These are phyloP conservation scores for Dendrocincla fuliginosa DNA, from an alignment of 2,797 vertebrate species.

Conservation along the genomic window DNA sequence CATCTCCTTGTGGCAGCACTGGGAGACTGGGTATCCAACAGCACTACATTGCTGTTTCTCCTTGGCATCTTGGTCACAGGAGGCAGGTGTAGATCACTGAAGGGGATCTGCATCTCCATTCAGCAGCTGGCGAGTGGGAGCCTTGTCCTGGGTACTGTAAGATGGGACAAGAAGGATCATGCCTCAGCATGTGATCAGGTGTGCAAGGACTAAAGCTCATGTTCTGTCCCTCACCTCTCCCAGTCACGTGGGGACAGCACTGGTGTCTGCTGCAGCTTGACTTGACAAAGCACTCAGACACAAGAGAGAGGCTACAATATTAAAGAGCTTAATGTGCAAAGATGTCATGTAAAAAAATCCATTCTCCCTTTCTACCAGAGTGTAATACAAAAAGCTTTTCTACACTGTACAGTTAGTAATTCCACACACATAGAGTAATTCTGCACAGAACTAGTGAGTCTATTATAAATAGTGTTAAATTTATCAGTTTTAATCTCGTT, in stretches of 20 bases:
- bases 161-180: not conserved
- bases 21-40: too few species aligned
- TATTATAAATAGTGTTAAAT: not conserved
- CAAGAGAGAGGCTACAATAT: not conserved
- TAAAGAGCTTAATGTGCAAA: not conserved
- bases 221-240: not conserved
- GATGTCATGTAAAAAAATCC: not conserved
- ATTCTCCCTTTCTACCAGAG: not conserved
- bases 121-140: not conserved
- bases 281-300: not conserved
- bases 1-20: not conserved
- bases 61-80: not conserved
- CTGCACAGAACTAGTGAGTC: not conserved
- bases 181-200: not conserved
- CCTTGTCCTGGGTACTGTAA: not conserved
- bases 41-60: not conserved
- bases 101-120: not conserved
- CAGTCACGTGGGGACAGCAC: accelerated
- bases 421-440: not conserved
- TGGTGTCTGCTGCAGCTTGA: not conserved
- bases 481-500: not conserved
- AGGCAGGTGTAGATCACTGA: not conserved
- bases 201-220: not conserved
- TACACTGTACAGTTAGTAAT: not conserved
- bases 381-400: not conserved